Evolutionary conservation across 2,797 vertebrate genomes (phyloP).

Genomic region (Urophycis tenuis): DNA sequence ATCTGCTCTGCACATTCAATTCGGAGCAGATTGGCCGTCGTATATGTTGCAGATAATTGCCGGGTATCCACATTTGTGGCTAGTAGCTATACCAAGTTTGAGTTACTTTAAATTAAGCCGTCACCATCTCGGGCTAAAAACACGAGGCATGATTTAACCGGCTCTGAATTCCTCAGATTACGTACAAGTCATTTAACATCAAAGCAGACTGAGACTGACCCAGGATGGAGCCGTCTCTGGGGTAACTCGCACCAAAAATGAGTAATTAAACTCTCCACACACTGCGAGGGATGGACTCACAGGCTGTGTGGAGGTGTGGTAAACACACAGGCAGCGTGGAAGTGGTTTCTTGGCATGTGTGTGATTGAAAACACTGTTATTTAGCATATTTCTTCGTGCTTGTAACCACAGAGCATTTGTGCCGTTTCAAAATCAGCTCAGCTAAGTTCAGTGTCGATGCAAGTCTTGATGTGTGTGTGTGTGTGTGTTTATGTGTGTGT

Average conservation of each 20-base stretch:
- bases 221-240: slow-evolving; percentile 20
- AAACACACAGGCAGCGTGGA: slow-evolving; percentile 21
- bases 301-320: not conserved
- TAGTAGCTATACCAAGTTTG: not conserved
- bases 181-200: slow-evolving; percentile 37
- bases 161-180: slow-evolving; percentile 27
- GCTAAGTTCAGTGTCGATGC: not conserved
- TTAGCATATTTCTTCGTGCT: slow-evolving; percentile 16
- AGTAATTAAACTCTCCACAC: slow-evolving; percentile 43
- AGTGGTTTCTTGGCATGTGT: not conserved
- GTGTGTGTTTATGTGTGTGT: not conserved
- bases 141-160: slow-evolving; percentile 22
- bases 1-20: too few species aligned
- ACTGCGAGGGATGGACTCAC: slow-evolving; percentile 21
- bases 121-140: slow-evolving; percentile 21
- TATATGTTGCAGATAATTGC: not conserved
- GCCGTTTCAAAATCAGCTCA: not conserved
- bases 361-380: not conserved
- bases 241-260: slow-evolving; percentile 44
- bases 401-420: not conserved
- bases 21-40: not conserved
- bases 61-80: not conserved
- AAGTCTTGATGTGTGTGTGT: not conserved
- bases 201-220: slow-evolving; percentile 39
- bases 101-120: not conserved